Evolutionary conservation across 2,113 vertebrate genomes (phyloP), one percentile per base, ranked within the genome.

Genomic region (Talpa occidentalis): DNA sequence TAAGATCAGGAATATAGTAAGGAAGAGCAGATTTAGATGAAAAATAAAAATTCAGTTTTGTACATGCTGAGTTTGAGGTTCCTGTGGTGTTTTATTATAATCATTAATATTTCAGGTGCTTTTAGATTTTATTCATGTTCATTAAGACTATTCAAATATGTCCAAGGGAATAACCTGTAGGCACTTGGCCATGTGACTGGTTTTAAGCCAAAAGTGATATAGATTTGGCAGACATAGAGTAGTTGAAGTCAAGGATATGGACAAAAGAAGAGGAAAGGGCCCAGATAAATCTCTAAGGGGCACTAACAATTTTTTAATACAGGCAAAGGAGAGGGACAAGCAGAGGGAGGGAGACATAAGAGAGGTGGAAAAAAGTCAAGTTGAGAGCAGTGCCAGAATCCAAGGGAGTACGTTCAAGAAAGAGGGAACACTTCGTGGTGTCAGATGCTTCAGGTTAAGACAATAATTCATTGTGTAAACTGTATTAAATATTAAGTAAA

Each of bases 101-200:
- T 73, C 60, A 42, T 66, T 77, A 52, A 92, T 74, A 88, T 67
- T 64, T 32, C 59, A 79, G 22, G 35, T 35, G 12, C 56, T 86
- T 66, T 59, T 62, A 84, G 24, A 66, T 86, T 78, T 95, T 32
- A 44, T 90, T 80, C 78, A 44, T 88, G 35, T 67, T 96, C 32
- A 52, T 26, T 10, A 42, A 79, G 44, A 72, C 5, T 52, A 76
- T 93, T 82, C 40, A 83, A 30, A n/a, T 69, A 56, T 74, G 66
- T 37, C 69, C 47, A 54, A 26, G 44, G 37, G 37, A 52, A 40
- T 70, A 69, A 44, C 10, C 24, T 3, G 37, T 76, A 70, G 52
- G 47, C 30, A 44, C 42, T 87, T 82, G 84, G 35, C 16, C 10
- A 10, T 40, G 17, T 70, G 70, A 52, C 28, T 64, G 30, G 59